Percentiles rank a stretch among this genome's conserved stretches.
Evolutionary conservation across 2,113 vertebrate species (phyloP).

Genomic region (human): GRCh38 chr13:86772501-86773000

Average conservation of each 20-base stretch:
- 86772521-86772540: neutral
- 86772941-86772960: neutral
- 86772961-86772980: neutral
- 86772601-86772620: neutral
- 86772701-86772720: neutral
- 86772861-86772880: neutral
- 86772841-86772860: neutral
- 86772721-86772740: neutral
- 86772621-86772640: neutral
- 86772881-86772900: too few relatives aligned
- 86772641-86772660: neutral
- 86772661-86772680: neutral
- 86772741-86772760: neutral
- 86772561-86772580: neutral
- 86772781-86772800: neutral
- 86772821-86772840: neutral
- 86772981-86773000: neutral
- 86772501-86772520: neutral
- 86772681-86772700: neutral
- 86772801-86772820: neutral
- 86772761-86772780: neutral
- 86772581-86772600: neutral
- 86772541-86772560: neutral
- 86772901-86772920: neutral
- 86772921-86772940: neutral